Percentiles rank a stretch among this genome's conserved stretches.
These are phyloP conservation scores for Cepphus grylle DNA, from an alignment of 2,113 vertebrate species.

Conservation along the genomic window DNA sequence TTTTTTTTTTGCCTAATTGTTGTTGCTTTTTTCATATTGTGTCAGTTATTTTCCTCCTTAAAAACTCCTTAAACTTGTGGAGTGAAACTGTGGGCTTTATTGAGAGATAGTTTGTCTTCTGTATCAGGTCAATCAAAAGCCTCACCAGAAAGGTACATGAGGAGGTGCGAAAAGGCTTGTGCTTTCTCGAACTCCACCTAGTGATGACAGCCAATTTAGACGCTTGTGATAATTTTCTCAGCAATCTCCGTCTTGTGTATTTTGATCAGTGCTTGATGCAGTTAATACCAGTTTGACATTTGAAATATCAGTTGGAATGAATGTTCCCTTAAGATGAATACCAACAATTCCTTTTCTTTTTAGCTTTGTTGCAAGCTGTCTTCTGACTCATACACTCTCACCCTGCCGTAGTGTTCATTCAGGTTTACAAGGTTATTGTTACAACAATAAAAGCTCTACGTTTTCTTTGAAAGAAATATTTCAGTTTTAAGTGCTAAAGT, in stretches of 20 bases:
- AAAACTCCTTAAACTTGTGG: neutral
- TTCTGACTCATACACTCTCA: neutral
- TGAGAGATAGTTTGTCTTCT: neutral
- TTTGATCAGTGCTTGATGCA: constrained; percentile 39
- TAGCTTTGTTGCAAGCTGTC: neutral
- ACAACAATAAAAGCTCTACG: neutral
- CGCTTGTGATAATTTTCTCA: constrained; percentile 17
- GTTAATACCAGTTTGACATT: constrained; percentile 30
- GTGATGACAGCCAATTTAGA: constrained; percentile 32
- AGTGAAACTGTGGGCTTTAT: neutral
- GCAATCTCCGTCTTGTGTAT: neutral
- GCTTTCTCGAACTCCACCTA: neutral
- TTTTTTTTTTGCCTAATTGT: neutral
- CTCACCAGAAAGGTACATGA: neutral
- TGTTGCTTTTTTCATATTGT: neutral
- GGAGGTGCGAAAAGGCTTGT: neutral
- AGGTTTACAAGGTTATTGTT: neutral
- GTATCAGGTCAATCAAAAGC: neutral
- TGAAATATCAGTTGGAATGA: neutral
- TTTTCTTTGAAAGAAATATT: neutral
- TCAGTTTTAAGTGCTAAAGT: neutral
- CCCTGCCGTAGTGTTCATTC: neutral
- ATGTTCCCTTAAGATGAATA: neutral
- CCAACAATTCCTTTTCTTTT: neutral
- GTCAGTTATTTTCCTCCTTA: neutral